Evolutionary conservation across 2,797 vertebrate genomes (phyloP), one percentile per base, ranked within the genome.

Genomic region (Ispidina picta): DNA sequence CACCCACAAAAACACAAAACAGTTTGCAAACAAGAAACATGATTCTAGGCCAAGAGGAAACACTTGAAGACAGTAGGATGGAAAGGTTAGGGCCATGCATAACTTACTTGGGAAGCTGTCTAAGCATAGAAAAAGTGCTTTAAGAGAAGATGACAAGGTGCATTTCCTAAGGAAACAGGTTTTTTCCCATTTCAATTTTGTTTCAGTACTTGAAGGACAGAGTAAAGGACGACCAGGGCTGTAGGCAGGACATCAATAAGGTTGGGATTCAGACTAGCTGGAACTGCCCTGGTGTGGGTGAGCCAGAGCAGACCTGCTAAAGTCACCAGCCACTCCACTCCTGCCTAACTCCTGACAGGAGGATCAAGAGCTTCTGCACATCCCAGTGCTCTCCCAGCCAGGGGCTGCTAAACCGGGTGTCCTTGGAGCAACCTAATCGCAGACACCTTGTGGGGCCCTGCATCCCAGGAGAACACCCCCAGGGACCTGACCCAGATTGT

Each of bases 21-120:
- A 20, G 26, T n/a, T n/a, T 26, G 37, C 48, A 76, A 91, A 68
- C 23, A 51, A 93, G 79, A 78, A 87, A 44, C 37, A 28, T 0
- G 2, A 60, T 44, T 83, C 48, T 82, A 81, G 33, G 70, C 59
- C 87, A 70, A 95, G 96, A 97, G 92, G 92, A 94, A 96, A 95
- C 94, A 95, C 82, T 46, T 96, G 93, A 95, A 83, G 91, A 95
- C 80, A 90, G 93, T 89, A 75, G 95, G 94, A 69, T 88, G 77
- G 89, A 83, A 95, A 93, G 96, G 92, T 94, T 96, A 95, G 88
- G 87, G 96, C 89, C 74, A 85, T 95, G 25, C 81, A 46, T 89
- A 86, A 73, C 22, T 83, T 49, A 81, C 60, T 74, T 26, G 60
- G 41, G 41, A 92, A 93, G 77, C 43, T 89, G 71, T 48, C 80